These are phyloP conservation scores for Glyphotaelius pellucidus DNA, from an alignment of 2,888 invertebrate genomes.

Conservation along the genomic window DNA sequence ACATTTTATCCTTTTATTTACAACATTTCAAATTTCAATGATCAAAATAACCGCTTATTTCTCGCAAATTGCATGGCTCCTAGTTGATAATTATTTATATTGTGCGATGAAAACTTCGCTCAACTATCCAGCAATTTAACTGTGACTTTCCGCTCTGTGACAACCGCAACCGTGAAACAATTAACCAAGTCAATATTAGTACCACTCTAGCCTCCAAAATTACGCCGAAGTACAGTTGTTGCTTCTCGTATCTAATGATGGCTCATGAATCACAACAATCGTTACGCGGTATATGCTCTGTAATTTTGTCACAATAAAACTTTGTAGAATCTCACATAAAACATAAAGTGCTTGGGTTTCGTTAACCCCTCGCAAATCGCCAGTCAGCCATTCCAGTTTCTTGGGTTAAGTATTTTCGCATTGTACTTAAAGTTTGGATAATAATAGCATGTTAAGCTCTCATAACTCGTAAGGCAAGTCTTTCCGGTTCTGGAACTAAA, in stretches of 20 bases:
- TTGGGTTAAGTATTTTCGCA: neutral
- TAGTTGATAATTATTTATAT: neutral
- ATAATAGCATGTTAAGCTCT: neutral
- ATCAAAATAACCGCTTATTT: neutral
- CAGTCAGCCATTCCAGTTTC: neutral
- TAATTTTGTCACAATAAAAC: slow-evolving; percentile 15
- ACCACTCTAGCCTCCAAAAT: neutral
- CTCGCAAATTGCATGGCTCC: neutral
- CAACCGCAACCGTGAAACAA: slow-evolving; percentile 11
- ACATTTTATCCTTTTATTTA: too few relatives aligned
- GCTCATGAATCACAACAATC: slow-evolving; percentile 12
- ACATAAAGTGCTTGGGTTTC: neutral
- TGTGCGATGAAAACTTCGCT: neutral
- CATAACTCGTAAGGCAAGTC: neutral
- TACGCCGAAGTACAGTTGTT: slow-evolving; percentile 10
- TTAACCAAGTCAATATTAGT: neutral
- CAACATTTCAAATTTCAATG: too few relatives aligned
- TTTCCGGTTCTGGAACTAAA: neutral
- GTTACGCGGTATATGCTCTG: neutral
- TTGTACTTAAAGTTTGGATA: neutral
- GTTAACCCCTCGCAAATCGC: neutral
- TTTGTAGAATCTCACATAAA: neutral
- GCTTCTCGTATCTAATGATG: slow-evolving; percentile 3
- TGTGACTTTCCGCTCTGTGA: slow-evolving; percentile 7
- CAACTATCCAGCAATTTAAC: neutral